Base-by-base conservation (phyloP, 2,113 vertebrate genomes). In the Orthonyx spaldingii region DNA sequence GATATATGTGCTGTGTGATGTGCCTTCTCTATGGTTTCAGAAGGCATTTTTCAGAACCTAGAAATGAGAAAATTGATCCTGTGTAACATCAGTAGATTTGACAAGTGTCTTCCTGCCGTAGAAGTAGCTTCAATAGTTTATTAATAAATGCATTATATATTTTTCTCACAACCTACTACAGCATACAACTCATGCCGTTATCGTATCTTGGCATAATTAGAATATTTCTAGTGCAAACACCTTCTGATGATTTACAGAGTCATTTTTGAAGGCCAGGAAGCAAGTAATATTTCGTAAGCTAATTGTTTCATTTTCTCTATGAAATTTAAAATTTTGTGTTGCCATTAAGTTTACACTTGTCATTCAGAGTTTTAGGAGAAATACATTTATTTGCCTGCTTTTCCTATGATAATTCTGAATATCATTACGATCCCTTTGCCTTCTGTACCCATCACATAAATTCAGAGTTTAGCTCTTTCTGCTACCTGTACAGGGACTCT, bases 161-260 rank as follows among this genome's bases (percentile, higher is more conserved):
- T 77, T 32, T 69, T 78, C 50, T 78, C 14, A 13, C 27, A 69
- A 24, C 16, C 5, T 55, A 3, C 12, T 47, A 3, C 17, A 57
- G 46, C 16, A 4, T 42, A 14, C 28, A 26, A 12, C 47, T 84
- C 33, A 17, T 44, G 41, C 13, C 5, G 13, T 85, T 81, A 35
- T 55, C 0, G 0, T 59, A 6, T 19, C 56, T n/a, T 78, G 39
- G 30, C 2, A 0, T 75, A 42, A 68, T 74, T 82, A 22, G 9
- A 27, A 16, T 79, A 30, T 60, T 65, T 65, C 9, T 61, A 57
- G 23, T 83, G 7, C 33, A 84, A 50, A 75, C 8, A 63, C 10
- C 4, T 86, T 84, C 52, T 85, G 21, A 42, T 63, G 26, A 56
- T 79, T 83, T 88, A 26, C 13, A 37, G 21, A 27, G 16, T 49